Evolutionary conservation across 2,888 invertebrate species (phyloP).

Genomic region (Archips crataeganus): DNA sequence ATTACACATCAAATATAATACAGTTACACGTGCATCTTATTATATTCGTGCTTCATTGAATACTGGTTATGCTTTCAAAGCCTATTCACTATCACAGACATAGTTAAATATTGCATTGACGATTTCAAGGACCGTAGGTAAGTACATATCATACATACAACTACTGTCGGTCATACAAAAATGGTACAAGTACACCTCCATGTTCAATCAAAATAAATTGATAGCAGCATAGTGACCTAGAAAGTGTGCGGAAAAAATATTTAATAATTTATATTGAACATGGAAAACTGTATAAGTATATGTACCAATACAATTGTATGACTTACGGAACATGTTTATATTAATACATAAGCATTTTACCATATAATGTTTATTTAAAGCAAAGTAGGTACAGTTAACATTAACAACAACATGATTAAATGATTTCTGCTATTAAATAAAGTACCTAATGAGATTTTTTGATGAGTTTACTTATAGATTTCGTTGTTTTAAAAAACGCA

Average conservation of each 20-base stretch:
- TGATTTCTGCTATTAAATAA: neutral
- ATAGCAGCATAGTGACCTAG: neutral
- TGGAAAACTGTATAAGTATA: neutral
- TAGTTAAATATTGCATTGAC: conserved; percentile 40
- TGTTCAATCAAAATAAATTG: neutral
- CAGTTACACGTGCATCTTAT: conserved; percentile 52
- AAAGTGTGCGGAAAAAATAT: neutral
- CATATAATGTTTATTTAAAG: conserved; percentile 20
- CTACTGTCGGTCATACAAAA: neutral
- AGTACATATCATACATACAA: neutral
- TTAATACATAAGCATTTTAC: conserved; percentile 32
- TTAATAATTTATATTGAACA: neutral
- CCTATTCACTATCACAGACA: conserved; percentile 81
- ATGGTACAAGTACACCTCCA: conserved; percentile 1
- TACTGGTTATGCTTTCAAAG: conserved; percentile 78
- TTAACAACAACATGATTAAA: neutral
- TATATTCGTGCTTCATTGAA: conserved; percentile 68
- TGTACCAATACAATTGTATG: conserved; percentile 1
- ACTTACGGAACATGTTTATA: conserved; percentile 5
- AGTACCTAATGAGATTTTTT: neutral
- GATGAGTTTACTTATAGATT: neutral
- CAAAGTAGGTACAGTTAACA: conserved; percentile 10
- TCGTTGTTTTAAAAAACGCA: conserved; percentile 4
- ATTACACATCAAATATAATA: conserved; percentile 54
- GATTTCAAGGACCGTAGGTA: conserved; percentile 11